A percentile compares a stretch with the other conserved stretches of the same genome.
Evolutionary conservation across 2,113 vertebrate species (phyloP).

Genomic region (Pholis gunnellus): DNA sequence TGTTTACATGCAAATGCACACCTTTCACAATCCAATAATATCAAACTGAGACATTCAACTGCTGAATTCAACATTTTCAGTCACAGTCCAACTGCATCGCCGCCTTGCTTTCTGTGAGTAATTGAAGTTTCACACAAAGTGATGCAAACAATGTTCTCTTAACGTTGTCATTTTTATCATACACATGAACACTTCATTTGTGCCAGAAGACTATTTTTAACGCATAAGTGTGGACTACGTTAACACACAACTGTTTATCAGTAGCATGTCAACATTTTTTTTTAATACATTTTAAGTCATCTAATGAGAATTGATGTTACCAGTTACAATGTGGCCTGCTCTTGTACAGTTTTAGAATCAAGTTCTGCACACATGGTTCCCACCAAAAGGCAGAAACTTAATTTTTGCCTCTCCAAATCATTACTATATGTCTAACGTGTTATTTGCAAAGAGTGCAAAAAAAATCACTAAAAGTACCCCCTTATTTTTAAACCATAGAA

Average conservation of each 20-base stretch:
- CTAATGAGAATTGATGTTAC: background rate
- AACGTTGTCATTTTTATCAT: conserved; percentile 27
- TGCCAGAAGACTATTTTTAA: background rate
- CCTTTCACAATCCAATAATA: conserved; percentile 17
- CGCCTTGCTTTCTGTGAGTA: conserved; percentile 25
- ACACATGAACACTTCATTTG: background rate
- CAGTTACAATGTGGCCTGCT: background rate
- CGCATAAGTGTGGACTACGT: background rate
- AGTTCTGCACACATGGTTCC: background rate
- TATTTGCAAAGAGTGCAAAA: background rate
- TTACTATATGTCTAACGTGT: background rate
- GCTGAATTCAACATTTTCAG: conserved; percentile 27
- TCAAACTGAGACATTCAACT: conserved; percentile 10
- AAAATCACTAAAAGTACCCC: no score
- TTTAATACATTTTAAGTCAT: background rate
- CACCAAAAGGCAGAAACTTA: background rate
- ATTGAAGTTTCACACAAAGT: conserved; percentile 22
- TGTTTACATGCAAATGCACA: conserved; percentile 52
- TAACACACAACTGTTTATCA: background rate
- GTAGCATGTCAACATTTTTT: background rate
- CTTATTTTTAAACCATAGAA: background rate
- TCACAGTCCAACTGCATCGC: conserved; percentile 11
- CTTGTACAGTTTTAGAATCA: background rate
- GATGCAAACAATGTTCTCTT: conserved; percentile 25
- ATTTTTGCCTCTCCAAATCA: background rate